phyloP scores from a whole-genome alignment of 2,113 vertebrate genomes.

The Suricata suricatta region DNA sequence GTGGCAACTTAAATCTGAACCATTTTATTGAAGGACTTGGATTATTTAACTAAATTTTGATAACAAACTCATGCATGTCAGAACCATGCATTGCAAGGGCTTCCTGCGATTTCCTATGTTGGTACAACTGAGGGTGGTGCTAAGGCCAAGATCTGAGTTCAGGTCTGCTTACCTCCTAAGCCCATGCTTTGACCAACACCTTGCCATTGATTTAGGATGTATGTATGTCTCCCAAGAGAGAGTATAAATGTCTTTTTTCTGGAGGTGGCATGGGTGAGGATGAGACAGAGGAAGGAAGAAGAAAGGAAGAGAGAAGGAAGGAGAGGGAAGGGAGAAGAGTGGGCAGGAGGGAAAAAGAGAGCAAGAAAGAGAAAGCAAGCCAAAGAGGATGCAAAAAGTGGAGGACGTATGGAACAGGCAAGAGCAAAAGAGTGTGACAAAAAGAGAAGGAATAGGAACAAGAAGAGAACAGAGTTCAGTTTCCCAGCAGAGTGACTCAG shows the following conservation, averaged over 20 bases:
- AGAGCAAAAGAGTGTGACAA: not conserved
- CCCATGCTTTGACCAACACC: not conserved
- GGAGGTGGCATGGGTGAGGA: not conserved
- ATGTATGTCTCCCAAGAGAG: not conserved
- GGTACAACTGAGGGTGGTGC: not conserved
- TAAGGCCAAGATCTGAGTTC: not conserved
- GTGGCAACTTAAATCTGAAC: not conserved
- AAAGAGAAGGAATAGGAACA: not conserved
- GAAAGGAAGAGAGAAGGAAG: not conserved
- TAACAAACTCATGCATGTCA: not conserved
- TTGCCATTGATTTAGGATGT: not conserved
- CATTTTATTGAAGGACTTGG: not conserved
- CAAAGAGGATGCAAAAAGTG: not conserved
- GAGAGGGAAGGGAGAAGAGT: not conserved
- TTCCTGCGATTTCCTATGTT: not conserved
- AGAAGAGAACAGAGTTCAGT: not conserved
- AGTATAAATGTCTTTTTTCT: not conserved
- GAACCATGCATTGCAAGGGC: not conserved
- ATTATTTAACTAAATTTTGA: not conserved
- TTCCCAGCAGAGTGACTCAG: not conserved
- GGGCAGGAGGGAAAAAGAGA: too few relatives aligned
- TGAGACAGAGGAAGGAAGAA: not conserved
- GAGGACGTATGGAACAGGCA: not conserved
- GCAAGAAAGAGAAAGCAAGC: not conserved
- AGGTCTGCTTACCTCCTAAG: not conserved